phyloP scores from a whole-genome alignment of 2,888 invertebrate genomes.

The Ormyrus thymus region DNA sequence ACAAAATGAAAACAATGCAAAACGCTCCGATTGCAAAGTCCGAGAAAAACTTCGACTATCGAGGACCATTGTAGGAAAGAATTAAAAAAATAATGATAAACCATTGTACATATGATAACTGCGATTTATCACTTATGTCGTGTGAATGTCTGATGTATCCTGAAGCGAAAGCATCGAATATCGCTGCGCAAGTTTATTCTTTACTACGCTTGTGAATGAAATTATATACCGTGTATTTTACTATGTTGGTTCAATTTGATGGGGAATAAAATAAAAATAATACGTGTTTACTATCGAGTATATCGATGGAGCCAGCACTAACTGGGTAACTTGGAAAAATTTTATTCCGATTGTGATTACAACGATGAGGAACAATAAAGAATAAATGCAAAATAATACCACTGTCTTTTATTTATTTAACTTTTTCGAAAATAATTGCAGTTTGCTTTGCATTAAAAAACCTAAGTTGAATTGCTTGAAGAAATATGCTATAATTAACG shows the following conservation, averaged over 20 bases:
- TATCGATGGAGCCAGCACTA: conserved; percentile 13
- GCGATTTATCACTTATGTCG: conserved; percentile 29
- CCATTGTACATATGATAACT: conserved; percentile 47
- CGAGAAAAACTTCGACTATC: conserved; percentile 39
- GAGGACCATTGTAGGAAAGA: conserved; percentile 50
- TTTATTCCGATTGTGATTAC: conserved; percentile 19
- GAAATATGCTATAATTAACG: too few species aligned
- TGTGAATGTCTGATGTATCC: conserved; percentile 38
- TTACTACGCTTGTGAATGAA: conserved; percentile 52
- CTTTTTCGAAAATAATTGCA: too few species aligned
- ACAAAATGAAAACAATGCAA: neutral
- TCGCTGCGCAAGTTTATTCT: conserved; percentile 48
- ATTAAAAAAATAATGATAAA: conserved; percentile 15
- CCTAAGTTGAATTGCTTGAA: too few species aligned
- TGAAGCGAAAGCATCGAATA: conserved; percentile 41
- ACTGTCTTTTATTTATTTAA: too few species aligned
- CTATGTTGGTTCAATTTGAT: conserved; percentile 43
- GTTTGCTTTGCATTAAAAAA: too few species aligned
- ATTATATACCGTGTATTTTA: conserved; percentile 53
- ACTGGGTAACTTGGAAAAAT: conserved; percentile 1
- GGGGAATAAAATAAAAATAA: conserved; percentile 14
- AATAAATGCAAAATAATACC: neutral
- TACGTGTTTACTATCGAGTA: conserved; percentile 36
- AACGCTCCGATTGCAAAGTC: conserved; percentile 27
- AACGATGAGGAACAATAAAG: conserved; percentile 35